A percentile compares a stretch with the other conserved stretches of the same genome.
These are phyloP conservation scores for Amphimedon queenslandica DNA, from an alignment of 37 sponge, comb jelly and placozoan species.

Conservation along the genomic window DNA sequence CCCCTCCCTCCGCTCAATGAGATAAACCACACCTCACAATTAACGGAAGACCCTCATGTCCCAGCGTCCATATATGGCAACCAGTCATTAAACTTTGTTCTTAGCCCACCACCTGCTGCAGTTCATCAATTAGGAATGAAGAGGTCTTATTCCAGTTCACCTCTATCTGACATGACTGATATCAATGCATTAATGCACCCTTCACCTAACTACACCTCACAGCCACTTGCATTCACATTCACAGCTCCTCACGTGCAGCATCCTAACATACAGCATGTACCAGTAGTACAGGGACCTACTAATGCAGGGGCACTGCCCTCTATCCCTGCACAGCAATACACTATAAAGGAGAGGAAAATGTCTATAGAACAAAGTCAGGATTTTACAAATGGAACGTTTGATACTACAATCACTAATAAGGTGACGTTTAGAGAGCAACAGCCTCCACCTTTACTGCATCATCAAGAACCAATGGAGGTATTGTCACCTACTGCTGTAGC, in stretches of 20 bases:
- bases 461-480: no score
- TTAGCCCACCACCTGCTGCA: background rate
- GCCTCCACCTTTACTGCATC: background rate
- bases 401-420: slow-evolving; percentile 66
- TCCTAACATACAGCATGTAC: background rate
- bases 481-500: background rate
- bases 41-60: slow-evolving; percentile 42
- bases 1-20: background rate
- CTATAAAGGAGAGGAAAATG: slow-evolving; percentile 22
- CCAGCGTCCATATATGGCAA: slow-evolving; percentile 52
- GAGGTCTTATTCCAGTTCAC: slow-evolving; percentile 62
- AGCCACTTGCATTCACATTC: no score
- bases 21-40: background rate
- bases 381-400: slow-evolving; percentile 20
- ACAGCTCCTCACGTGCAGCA: slow-evolving; percentile 9
- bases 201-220: slow-evolving; percentile 67
- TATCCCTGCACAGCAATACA: slow-evolving; percentile 7
- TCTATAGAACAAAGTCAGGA: slow-evolving; percentile 58
- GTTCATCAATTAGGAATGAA: slow-evolving; percentile 30
- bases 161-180: slow-evolving; percentile 60
- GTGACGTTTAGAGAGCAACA: slow-evolving; percentile 43
- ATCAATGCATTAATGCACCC: slow-evolving; percentile 38
- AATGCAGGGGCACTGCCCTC: slow-evolving; percentile 12
- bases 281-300: background rate
- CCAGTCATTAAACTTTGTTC: slow-evolving; percentile 17